phyloP scores from a whole-genome alignment of 2,113 vertebrate genomes.

The Equus quagga region DNA sequence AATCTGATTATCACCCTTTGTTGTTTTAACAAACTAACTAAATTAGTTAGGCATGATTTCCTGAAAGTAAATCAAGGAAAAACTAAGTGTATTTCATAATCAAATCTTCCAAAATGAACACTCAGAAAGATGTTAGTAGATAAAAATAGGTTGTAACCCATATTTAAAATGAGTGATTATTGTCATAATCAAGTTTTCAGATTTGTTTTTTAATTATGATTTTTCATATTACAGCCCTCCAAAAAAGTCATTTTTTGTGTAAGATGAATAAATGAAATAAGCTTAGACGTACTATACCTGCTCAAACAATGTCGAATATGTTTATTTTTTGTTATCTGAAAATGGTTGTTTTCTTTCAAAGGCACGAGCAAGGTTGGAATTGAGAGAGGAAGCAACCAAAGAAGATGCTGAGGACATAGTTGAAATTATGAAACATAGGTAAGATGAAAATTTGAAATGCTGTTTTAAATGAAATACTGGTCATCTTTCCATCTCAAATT shows the following conservation, averaged over 20 bases:
- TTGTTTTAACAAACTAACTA: constrained; percentile 40
- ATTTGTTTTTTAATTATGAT: not conserved
- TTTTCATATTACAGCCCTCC: not conserved
- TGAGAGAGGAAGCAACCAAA: constrained; percentile 94
- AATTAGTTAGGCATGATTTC: constrained; percentile 38
- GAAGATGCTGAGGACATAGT: constrained; percentile 97
- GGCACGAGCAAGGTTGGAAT: constrained; percentile 96
- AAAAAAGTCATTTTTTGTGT: constrained; percentile 49
- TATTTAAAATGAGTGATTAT: constrained; percentile 27
- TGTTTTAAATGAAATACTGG: constrained; percentile 36
- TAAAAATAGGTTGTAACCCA: constrained; percentile 23
- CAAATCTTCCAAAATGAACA: constrained; percentile 41
- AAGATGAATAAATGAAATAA: constrained; percentile 37
- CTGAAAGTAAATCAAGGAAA: constrained; percentile 51
- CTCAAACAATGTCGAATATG: constrained; percentile 1
- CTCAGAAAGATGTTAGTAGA: constrained; percentile 11
- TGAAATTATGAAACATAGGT: constrained; percentile 99
- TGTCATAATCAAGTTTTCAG: constrained; percentile 7
- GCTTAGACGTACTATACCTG: not conserved
- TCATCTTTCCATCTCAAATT: not conserved
- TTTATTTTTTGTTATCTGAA: constrained; percentile 50
- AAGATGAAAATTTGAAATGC: constrained; percentile 55
- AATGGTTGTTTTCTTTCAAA: constrained; percentile 80
- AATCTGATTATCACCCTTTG: constrained; percentile 19
- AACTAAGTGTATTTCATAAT: constrained; percentile 38